A percentile compares a stretch with the other conserved stretches of the same genome.
phyloP scores from a whole-genome alignment of 2,888 invertebrate genomes.

The Anarsia innoxiella region DNA sequence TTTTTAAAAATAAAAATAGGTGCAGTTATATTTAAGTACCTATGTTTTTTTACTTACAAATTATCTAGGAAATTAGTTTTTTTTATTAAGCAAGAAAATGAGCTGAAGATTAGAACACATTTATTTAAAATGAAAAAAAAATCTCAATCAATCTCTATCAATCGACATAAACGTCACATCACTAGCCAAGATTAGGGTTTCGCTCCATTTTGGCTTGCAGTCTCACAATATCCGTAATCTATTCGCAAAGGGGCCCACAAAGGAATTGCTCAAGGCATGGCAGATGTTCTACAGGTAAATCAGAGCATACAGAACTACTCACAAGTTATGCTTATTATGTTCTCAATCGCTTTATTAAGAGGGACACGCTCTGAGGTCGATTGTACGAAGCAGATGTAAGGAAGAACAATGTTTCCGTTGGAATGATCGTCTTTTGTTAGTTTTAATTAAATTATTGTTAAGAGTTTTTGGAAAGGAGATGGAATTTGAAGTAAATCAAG shows the following conservation, averaged over 20 bases:
- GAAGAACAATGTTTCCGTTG: constrained; percentile 38
- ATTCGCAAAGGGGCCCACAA: constrained; percentile 53
- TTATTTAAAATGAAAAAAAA: no score
- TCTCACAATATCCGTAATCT: constrained; percentile 44
- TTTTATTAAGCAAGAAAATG: no score
- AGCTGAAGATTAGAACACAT: no score
- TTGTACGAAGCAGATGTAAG: constrained; percentile 45
- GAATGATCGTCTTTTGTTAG: constrained; percentile 20
- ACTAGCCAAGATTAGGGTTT: constrained; percentile 51
- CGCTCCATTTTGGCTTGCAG: constrained; percentile 34
- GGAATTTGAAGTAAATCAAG: no score
- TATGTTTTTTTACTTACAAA: no score
- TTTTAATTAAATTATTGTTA: constrained; percentile 17
- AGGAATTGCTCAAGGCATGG: constrained; percentile 25
- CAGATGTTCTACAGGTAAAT: constrained; percentile 67
- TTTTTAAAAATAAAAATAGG: no score
- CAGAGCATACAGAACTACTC: constrained; percentile 32
- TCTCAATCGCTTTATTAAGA: background rate
- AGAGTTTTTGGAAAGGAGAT: constrained; percentile 1
- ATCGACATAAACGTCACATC: constrained; percentile 15
- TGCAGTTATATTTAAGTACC: no score
- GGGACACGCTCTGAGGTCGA: constrained; percentile 2
- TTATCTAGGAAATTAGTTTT: no score
- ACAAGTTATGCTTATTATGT: constrained; percentile 1
- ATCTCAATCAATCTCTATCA: no score